Percentiles rank a stretch among this genome's conserved stretches.
Evolutionary conservation across 2,797 vertebrate species (phyloP).

Genomic region (Miichthys miiuy): DNA sequence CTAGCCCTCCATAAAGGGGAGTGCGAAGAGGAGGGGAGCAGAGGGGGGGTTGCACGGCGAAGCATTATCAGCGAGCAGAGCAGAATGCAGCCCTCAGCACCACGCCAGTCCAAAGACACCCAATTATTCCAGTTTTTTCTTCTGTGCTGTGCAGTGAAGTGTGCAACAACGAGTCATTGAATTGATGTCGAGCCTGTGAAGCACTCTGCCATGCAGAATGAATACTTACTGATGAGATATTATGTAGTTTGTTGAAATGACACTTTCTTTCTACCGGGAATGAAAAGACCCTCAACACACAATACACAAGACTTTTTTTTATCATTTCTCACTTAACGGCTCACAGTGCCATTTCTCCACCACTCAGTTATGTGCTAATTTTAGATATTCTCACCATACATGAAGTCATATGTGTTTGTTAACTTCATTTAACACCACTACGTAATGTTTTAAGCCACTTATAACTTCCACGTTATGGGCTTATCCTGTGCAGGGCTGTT

Average conservation of each 20-base stretch:
- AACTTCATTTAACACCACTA: neutral
- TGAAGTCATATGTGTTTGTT: conserved; percentile 1
- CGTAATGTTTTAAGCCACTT: conserved; percentile 22
- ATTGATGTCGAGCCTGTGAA: conserved; percentile 43
- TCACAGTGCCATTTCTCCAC: conserved; percentile 23
- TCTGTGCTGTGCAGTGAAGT: conserved; percentile 30
- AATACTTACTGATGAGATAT: conserved; percentile 65
- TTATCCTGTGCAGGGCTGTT: conserved; percentile 6
- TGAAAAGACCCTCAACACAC: conserved; percentile 34
- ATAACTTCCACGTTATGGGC: conserved; percentile 11
- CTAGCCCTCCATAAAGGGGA: conserved; percentile 47
- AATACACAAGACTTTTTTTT: neutral
- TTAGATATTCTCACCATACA: conserved; percentile 17
- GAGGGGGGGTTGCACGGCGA: conserved; percentile 16
- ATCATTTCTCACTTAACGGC: conserved; percentile 32
- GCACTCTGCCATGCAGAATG: conserved; percentile 49
- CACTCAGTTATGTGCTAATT: conserved; percentile 14
- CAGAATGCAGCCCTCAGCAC: conserved; percentile 60
- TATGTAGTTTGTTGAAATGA: conserved; percentile 47
- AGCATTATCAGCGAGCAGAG: conserved; percentile 43
- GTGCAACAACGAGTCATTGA: conserved; percentile 41
- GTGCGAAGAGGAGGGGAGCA: conserved; percentile 17
- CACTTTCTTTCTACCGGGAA: conserved; percentile 31
- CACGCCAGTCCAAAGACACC: conserved; percentile 46
- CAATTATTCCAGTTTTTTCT: conserved; percentile 49